Evolutionary conservation across 1,140 invertebrate genomes (phyloP), one percentile per base, ranked within the genome.

Genomic region (Drosophila trapezifrons): DNA sequence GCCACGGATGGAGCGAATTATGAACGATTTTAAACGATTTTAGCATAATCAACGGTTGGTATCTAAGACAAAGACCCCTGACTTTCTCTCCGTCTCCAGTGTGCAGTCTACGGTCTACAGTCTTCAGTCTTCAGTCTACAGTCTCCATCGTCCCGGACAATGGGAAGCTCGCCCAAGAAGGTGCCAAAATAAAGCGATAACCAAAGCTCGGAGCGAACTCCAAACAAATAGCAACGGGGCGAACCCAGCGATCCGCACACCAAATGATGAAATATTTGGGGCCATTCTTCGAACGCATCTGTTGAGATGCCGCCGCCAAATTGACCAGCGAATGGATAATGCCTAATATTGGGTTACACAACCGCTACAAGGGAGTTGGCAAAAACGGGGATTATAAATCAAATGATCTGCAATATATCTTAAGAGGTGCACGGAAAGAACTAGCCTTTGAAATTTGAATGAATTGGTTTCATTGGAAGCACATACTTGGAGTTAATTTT

Each of bases 1-100:
- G 52, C 35, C 47, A 55, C 57, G 51, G 49, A 42, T 51, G 60
- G 18, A 45, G 51, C 45, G 51, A 60, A 80, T 80, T 80, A 80
- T 83, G 74, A 83, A 73, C 73, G 71, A 76, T 75, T 86, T 86
- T 78, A 78, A 86, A 85, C 60, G 78, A 76, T 78, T 86, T 86
- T 78, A 80, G 77, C 82, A 78, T 85, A 85, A 80, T 70, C 78
- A 67, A 78, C 67, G 62, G 64, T 69, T 57, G 42, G 52, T 65
- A 59, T 56, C 57, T 67, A 75, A 85, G 73, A 85, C 78, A 75
- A 67, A 82, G 59, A 43, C 57, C 42, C 66, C 57, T 22, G 74
- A 66, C 81, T 84, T 84, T 84, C 81, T 81, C 81, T 65, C 43
- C 9, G 38, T 20, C 43, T 25, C 32, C 42, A 66, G 63, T 64